These are phyloP conservation scores for Cosmia pyralina DNA, from an alignment of 2,888 invertebrate species.

Conservation along the genomic window DNA sequence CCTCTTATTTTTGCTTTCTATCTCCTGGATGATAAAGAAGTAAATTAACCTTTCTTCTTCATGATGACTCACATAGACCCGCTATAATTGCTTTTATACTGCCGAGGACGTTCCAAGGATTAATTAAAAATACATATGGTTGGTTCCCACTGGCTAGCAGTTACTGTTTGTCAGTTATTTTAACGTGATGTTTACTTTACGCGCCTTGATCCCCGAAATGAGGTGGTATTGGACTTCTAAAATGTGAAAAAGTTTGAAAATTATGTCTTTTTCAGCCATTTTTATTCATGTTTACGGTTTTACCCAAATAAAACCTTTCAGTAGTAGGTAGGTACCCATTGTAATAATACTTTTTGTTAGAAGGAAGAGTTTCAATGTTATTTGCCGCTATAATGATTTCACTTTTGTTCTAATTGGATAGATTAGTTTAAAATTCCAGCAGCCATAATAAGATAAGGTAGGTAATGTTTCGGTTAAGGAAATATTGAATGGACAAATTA, in stretches of 20 bases:
- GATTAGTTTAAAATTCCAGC: slow-evolving; percentile 9
- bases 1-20: slow-evolving; percentile 56
- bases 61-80: slow-evolving; percentile 64
- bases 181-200: slow-evolving; percentile 62
- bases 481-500: not conserved
- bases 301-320: not conserved
- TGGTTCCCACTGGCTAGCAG: slow-evolving; percentile 65
- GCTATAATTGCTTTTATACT: slow-evolving; percentile 68
- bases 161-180: slow-evolving; percentile 59
- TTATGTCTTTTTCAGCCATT: not conserved
- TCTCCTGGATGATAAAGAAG: slow-evolving; percentile 62
- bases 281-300: not conserved
- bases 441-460: not conserved
- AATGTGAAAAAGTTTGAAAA: slow-evolving; percentile 27
- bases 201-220: slow-evolving; percentile 54
- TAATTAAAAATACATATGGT: slow-evolving; percentile 70
- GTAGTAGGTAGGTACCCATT: not conserved
- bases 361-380: slow-evolving; percentile 8
- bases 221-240: slow-evolving; percentile 43
- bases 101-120: slow-evolving; percentile 67
- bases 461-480: slow-evolving; percentile 5
- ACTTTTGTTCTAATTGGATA: not conserved
- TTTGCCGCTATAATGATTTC: not conserved
- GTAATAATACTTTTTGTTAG: not conserved
- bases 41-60: slow-evolving; percentile 66